Evolutionary conservation across 2,113 vertebrate species (phyloP).

Genomic region (Gymnocephalus cernua): DNA sequence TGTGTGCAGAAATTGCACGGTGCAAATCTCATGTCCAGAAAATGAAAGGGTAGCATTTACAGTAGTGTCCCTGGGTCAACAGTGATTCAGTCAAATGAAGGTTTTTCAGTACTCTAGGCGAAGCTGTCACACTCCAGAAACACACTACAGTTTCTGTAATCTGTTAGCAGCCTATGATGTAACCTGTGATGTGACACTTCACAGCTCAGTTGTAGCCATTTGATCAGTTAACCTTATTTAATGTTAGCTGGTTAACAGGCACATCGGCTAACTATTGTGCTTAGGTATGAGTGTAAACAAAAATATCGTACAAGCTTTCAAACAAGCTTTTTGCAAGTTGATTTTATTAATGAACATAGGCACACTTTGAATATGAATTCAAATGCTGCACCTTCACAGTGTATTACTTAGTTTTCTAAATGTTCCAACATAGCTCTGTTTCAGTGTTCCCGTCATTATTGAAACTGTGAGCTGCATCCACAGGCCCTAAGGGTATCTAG

Average conservation of each 20-base stretch:
- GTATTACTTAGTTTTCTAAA: background rate
- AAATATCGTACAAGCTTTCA: background rate
- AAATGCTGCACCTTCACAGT: background rate
- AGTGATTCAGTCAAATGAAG: conserved; percentile 32
- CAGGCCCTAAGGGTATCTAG: background rate
- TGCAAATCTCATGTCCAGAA: conserved; percentile 26
- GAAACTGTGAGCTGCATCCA: conserved; percentile 19
- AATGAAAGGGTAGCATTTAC: conserved; percentile 26
- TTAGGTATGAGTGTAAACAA: background rate
- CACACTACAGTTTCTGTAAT: conserved; percentile 1
- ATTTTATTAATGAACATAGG: background rate
- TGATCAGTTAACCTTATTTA: conserved; percentile 9
- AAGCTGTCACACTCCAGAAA: conserved; percentile 21
- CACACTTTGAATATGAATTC: background rate
- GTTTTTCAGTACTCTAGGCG: background rate
- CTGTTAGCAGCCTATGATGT: conserved; percentile 16
- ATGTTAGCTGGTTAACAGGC: background rate
- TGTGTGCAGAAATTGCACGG: background rate
- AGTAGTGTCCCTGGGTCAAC: conserved; percentile 40
- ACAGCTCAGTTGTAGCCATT: background rate
- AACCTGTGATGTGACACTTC: conserved; percentile 16
- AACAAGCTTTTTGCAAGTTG: background rate
- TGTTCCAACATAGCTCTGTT: background rate
- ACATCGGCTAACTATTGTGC: background rate
- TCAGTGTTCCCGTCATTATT: conserved; percentile 6